Conservation (phyloP, 2,113 vertebrate genomes). For the Laterallus jamaicensis region DNA sequence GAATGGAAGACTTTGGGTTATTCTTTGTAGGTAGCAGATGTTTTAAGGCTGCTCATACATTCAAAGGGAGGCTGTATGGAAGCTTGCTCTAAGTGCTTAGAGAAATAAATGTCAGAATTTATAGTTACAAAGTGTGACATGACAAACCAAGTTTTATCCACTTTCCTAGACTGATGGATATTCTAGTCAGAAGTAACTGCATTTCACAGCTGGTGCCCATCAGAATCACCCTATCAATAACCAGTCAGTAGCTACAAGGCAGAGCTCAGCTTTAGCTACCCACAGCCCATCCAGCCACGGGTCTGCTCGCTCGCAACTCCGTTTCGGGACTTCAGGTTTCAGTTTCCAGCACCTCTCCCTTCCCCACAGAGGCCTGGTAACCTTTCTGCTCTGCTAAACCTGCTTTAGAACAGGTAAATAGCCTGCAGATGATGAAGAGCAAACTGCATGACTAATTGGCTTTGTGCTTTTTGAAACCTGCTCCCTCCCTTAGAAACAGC, state of each 20-base stretch:
- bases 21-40: background rate
- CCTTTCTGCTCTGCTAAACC: background rate
- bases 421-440: background rate
- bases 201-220: background rate
- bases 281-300: rapidly evolving
- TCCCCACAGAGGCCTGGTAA: background rate
- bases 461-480: background rate
- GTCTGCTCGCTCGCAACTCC: too few relatives aligned
- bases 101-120: background rate
- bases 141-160: background rate
- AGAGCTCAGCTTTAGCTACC: background rate
- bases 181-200: background rate
- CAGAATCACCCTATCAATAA: background rate
- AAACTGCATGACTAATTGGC: background rate
- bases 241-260: background rate
- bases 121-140: background rate
- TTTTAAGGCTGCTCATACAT: background rate
- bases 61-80: background rate
- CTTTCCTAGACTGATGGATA: background rate
- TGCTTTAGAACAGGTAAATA: background rate
- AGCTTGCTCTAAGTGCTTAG: background rate
- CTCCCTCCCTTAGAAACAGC: background rate
- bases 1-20: background rate
- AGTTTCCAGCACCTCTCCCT: background rate
- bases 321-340: rapidly evolving